Evolutionary conservation across 1,140 invertebrate species (phyloP), one percentile per base, ranked within the genome.

Genomic region (Tetragonula clypearis): DNA sequence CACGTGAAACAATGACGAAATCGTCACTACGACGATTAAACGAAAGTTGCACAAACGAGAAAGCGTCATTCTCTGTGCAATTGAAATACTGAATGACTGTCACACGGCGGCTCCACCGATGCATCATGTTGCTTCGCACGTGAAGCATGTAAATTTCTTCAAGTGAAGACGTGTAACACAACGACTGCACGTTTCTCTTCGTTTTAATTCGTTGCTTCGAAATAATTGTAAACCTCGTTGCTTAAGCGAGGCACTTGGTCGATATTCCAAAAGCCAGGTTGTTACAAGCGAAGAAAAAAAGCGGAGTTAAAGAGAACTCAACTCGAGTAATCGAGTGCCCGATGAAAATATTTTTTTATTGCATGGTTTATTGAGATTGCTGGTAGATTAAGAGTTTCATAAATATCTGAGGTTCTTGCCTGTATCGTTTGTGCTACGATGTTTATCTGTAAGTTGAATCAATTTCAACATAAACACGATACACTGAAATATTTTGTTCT

Each of bases 11-110:
- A 19, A 35, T 19, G 30, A 60, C 21, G 74, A 76, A 60, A 76
- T 76, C 30, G 30, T 30, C 56, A 60, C 21, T 15, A 9, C 23
- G 55, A 8, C 26, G 56, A 60, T 60, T n/a, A 21, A 75, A 75
- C 41, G 53, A 74, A 55, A 74, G 49, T 74, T 55, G 72, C n/a
- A 26, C n/a, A 56, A 74, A 74, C 72, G 49, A 74, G 72, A 30
- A 55, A 56, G 23, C n/a, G 55, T 74, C 23, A 17, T 49, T 55
- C 49, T 11, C 9, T 21, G n/a, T 74, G 53, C n/a, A 30, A 56
- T n/a, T 55, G n/a, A 74, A 74, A 56, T n/a, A 19, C 14, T 23
- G n/a, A n/a, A 41, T n/a, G 30, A 76, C 14, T 58, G 56, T 60
- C 21, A 17, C 23, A 58, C 55, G 30, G 19, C 2, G 26, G 6